phyloP scores from a whole-genome alignment of 2,797 vertebrate species.

The Myripristis jacobus region DNA sequence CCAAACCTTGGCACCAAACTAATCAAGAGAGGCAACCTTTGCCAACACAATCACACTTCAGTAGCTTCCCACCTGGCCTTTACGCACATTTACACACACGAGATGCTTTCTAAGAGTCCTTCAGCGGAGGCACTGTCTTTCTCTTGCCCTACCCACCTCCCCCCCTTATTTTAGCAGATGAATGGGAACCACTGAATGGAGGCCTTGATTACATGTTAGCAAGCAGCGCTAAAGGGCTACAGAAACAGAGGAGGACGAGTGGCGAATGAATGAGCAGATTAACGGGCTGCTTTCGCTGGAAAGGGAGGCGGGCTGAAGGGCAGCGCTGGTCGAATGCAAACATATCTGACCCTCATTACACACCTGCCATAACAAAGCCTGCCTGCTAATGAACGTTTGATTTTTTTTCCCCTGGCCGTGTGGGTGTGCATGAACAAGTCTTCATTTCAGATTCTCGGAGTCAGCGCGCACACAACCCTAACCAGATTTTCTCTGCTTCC shows the following conservation, averaged over 20 bases:
- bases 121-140: background rate
- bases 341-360: slow-evolving; percentile 28
- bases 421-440: background rate
- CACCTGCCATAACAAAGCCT: slow-evolving; percentile 2
- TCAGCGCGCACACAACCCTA: background rate
- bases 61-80: slow-evolving; percentile 25
- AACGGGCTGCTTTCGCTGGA: slow-evolving; percentile 12
- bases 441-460: background rate
- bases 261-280: slow-evolving; percentile 16
- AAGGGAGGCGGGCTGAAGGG: background rate
- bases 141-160: slow-evolving; percentile 2
- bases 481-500: background rate
- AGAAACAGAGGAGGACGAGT: background rate
- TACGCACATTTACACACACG: background rate
- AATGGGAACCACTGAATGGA: slow-evolving; percentile 16
- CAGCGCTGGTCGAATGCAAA: slow-evolving; percentile 24
- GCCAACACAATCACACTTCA: slow-evolving; percentile 41
- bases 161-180: background rate
- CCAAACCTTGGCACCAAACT: slow-evolving; percentile 40
- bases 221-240: background rate
- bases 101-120: background rate
- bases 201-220: slow-evolving; percentile 24
- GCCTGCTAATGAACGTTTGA: slow-evolving; percentile 9
- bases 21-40: slow-evolving; percentile 38
- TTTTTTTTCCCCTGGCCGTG: background rate